Conservation (phyloP, 2,888 invertebrate species). For the Tenthredo distinguenda region DNA sequence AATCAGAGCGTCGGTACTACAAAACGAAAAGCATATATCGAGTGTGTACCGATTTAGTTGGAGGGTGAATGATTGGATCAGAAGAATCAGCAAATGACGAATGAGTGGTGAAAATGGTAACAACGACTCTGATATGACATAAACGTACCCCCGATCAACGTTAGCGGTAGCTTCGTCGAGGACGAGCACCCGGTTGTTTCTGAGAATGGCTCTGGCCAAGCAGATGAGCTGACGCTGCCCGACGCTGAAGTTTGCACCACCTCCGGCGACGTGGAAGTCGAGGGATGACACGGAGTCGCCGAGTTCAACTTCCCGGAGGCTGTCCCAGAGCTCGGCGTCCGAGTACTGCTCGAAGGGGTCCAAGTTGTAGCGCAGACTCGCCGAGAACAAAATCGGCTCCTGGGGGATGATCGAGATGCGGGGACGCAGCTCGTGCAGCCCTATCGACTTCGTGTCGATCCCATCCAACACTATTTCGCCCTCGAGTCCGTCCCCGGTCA, state of each 20-base stretch:
- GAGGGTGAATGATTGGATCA: not conserved
- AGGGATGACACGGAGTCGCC: constrained; percentile 76
- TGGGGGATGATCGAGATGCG: constrained; percentile 90
- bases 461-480: constrained; percentile 92
- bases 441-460: constrained; percentile 85
- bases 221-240: constrained; percentile 86
- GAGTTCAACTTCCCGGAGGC: constrained; percentile 81
- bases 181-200: constrained; percentile 83
- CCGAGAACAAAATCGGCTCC: constrained; percentile 85
- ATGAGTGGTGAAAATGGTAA: not conserved
- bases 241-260: constrained; percentile 83
- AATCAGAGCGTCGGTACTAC: constrained; percentile 81
- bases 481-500: constrained; percentile 85
- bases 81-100: not conserved
- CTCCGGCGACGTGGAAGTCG: constrained; percentile 81
- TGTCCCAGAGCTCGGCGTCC: constrained; percentile 84
- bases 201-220: constrained; percentile 83
- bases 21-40: constrained; percentile 44
- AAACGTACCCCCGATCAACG: constrained; percentile 82
- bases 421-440: constrained; percentile 87
- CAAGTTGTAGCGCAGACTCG: constrained; percentile 85
- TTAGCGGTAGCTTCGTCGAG: constrained; percentile 87
- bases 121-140: not conserved
- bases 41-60: not conserved
- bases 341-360: constrained; percentile 85